A percentile compares a stretch with the other conserved stretches of the same genome.
Evolutionary conservation across 2,888 invertebrate genomes (phyloP).

Genomic region (Syrista parreyssii): DNA sequence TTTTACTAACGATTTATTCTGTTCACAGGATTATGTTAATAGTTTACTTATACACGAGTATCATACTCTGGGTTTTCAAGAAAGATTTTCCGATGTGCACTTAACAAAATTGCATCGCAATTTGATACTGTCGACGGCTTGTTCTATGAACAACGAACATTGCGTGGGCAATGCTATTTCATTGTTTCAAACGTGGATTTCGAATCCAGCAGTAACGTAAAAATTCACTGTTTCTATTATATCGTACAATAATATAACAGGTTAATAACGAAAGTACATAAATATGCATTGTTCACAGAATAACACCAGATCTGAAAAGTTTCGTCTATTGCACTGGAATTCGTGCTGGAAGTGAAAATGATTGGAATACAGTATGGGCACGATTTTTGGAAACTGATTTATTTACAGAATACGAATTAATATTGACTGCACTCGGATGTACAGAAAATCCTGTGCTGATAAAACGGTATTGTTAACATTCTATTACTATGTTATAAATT

Average conservation of each 20-base stretch:
- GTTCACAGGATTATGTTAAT: not conserved
- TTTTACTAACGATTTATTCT: not conserved
- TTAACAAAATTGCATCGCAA: conserved; percentile 40
- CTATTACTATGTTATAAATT: not conserved
- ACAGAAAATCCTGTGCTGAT: conserved; percentile 70
- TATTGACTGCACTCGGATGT: conserved; percentile 78
- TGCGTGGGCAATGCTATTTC: conserved; percentile 38
- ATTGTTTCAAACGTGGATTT: conserved; percentile 47
- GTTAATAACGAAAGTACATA: not conserved
- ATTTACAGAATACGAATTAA: conserved; percentile 76
- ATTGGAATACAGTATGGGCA: conserved; percentile 75
- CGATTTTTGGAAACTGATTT: conserved; percentile 72
- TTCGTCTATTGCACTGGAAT: conserved; percentile 83
- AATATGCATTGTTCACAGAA: conserved; percentile 29
- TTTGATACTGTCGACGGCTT: conserved; percentile 43
- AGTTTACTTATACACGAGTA: not conserved
- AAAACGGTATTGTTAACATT: conserved; percentile 62
- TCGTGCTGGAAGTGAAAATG: conserved; percentile 70
- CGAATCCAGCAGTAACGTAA: conserved; percentile 25
- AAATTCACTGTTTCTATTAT: not conserved
- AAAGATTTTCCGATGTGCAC: conserved; percentile 27
- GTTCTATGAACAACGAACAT: conserved; percentile 36
- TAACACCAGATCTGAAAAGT: conserved; percentile 70
- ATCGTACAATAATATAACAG: not conserved
- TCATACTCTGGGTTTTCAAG: conserved; percentile 21